Conservation (phyloP, 2,888 invertebrate genomes). For the Drosophila phalerata region DNA sequence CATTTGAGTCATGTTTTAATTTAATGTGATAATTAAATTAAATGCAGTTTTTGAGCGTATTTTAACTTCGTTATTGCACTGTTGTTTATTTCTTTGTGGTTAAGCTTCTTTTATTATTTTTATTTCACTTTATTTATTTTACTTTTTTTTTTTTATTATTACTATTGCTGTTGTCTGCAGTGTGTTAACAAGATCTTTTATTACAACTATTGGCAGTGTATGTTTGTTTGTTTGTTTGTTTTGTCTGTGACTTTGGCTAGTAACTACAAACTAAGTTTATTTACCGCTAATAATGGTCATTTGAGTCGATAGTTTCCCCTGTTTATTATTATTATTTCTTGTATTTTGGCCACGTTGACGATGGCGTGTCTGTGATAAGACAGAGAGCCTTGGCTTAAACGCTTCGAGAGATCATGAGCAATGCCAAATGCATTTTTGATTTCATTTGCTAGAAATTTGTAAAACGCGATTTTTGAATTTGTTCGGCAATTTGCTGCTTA, state of each 20-base stretch:
- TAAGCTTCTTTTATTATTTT: slow-evolving; percentile 31
- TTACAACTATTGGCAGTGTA: slow-evolving; percentile 61
- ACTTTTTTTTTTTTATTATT: slow-evolving; percentile 37
- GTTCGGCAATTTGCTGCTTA: slow-evolving; percentile 84
- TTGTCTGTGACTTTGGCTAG: slow-evolving; percentile 21
- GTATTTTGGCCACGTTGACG: slow-evolving; percentile 46
- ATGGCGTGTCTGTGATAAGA: slow-evolving; percentile 76
- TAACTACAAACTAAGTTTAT: slow-evolving; percentile 63
- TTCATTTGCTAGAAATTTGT: slow-evolving; percentile 76
- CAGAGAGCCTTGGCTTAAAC: slow-evolving; percentile 31
- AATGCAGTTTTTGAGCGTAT: slow-evolving; percentile 33
- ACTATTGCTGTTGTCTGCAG: slow-evolving; percentile 43
- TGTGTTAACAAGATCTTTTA: slow-evolving; percentile 84
- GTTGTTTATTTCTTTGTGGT: not conserved
- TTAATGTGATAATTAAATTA: not conserved
- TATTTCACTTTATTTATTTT: slow-evolving; percentile 12
- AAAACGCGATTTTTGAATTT: slow-evolving; percentile 83
- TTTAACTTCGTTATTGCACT: not conserved
- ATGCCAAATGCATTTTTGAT: slow-evolving; percentile 49
- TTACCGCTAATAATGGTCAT: slow-evolving; percentile 84
- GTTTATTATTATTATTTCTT: not conserved
- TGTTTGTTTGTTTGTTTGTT: not conserved
- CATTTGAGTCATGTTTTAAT: too few species aligned
- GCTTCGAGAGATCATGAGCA: slow-evolving; percentile 26
- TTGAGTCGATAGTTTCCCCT: slow-evolving; percentile 72